Conservation (phyloP, 2,113 vertebrate species). For the Aviceda subcristata region DNA sequence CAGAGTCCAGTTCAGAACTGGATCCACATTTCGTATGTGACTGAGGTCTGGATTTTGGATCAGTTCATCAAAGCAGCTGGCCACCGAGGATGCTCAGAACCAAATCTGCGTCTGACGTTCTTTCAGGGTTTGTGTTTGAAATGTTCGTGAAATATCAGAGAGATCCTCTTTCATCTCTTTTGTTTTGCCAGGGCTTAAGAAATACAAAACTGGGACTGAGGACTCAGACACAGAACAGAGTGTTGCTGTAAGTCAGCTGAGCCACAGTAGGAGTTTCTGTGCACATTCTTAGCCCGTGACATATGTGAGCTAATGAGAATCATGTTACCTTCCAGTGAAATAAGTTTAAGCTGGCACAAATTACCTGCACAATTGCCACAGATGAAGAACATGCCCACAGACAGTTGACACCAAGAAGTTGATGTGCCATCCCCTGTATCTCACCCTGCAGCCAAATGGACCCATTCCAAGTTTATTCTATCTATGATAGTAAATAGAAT, state of each 20-base stretch:
- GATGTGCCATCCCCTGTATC: neutral
- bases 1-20: neutral
- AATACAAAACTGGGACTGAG: neutral
- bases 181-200: neutral
- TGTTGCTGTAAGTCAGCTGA: constrained; percentile 8
- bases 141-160: neutral
- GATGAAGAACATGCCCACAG: neutral
- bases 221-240: neutral
- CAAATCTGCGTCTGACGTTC: neutral
- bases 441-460: neutral
- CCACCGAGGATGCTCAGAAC: neutral
- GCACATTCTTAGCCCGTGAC: neutral
- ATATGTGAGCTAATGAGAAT: constrained; percentile 22
- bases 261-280: neutral
- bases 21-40: neutral
- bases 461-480: neutral
- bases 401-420: neutral
- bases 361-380: neutral
- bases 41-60: neutral
- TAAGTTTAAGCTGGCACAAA: neutral
- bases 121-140: neutral
- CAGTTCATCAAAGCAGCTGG: neutral
- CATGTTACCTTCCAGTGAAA: neutral
- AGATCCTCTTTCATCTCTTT: neutral
- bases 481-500: neutral